Conservation (phyloP, 2,888 invertebrate genomes). For the Ectobius pallidus region DNA sequence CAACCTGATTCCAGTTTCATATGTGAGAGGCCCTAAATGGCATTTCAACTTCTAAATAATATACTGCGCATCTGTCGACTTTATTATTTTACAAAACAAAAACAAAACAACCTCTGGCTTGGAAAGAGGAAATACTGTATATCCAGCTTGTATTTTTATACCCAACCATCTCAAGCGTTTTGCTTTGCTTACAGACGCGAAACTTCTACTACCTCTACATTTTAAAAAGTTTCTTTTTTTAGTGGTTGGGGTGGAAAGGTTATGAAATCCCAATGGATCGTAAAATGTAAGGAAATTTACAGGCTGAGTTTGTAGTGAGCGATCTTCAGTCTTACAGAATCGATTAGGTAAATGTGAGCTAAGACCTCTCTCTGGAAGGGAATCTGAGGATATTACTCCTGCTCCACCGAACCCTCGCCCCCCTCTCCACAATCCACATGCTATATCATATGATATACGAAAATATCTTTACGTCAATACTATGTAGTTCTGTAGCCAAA, state of each 20-base stretch:
- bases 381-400: not conserved
- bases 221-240: conserved; percentile 26
- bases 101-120: conserved; percentile 26
- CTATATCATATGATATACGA: conserved; percentile 13
- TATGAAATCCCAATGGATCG: conserved; percentile 43
- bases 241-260: conserved; percentile 25
- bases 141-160: conserved; percentile 16
- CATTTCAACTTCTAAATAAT: conserved; percentile 21
- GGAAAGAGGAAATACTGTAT: conserved; percentile 4
- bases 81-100: conserved; percentile 30
- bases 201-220: conserved; percentile 31
- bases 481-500: not conserved
- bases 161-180: not conserved
- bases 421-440: not conserved
- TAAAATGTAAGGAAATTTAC: conserved; percentile 42
- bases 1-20: conserved; percentile 4
- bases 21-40: not conserved
- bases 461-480: conserved; percentile 19
- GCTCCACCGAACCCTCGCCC: too few species aligned
- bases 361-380: not conserved
- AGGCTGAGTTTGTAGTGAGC: conserved; percentile 27
- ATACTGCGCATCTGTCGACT: conserved; percentile 36
- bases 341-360: conserved; percentile 37
- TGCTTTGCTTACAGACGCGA: not conserved
- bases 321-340: conserved; percentile 28